Evolutionary conservation across 1,140 invertebrate species (phyloP).

Genomic region (Branchinecta lindahli): DNA sequence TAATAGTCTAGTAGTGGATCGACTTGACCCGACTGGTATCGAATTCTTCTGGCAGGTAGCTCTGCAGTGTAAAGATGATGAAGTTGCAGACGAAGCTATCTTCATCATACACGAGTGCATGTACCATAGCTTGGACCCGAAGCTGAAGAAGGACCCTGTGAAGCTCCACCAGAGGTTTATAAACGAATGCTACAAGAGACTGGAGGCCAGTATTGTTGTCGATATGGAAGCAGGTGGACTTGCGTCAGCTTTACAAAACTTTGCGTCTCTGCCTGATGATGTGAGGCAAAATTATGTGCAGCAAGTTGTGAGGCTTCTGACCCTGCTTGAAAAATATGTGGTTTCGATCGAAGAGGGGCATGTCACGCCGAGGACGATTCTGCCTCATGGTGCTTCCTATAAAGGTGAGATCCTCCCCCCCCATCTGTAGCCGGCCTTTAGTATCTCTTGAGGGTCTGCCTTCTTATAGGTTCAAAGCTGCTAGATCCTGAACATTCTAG

Average conservation of each 20-base stretch:
- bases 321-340: slow-evolving; percentile 37
- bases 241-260: slow-evolving; percentile 13
- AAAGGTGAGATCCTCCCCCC: slow-evolving; percentile 23
- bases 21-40: slow-evolving; percentile 34
- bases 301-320: slow-evolving; percentile 35
- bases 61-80: slow-evolving; percentile 33
- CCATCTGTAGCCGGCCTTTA: no score
- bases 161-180: slow-evolving; percentile 37
- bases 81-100: slow-evolving; percentile 35
- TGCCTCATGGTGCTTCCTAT: slow-evolving; percentile 38
- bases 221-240: not conserved
- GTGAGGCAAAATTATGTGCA: slow-evolving; percentile 27
- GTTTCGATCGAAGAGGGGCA: slow-evolving; percentile 36
- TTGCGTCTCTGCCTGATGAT: slow-evolving; percentile 21
- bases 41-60: slow-evolving; percentile 40
- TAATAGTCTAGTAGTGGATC: slow-evolving; percentile 31
- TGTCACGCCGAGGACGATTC: slow-evolving; percentile 32
- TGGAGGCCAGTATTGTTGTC: slow-evolving; percentile 28
- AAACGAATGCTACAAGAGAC: slow-evolving; percentile 35
- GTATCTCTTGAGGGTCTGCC: no score
- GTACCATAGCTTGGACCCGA: slow-evolving; percentile 33
- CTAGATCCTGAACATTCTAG: no score
- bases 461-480: no score
- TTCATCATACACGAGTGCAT: slow-evolving; percentile 35
- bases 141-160: slow-evolving; percentile 36